Conservation (phyloP, 2,113 vertebrate genomes). For the Marcusenius ussheri region DNA sequence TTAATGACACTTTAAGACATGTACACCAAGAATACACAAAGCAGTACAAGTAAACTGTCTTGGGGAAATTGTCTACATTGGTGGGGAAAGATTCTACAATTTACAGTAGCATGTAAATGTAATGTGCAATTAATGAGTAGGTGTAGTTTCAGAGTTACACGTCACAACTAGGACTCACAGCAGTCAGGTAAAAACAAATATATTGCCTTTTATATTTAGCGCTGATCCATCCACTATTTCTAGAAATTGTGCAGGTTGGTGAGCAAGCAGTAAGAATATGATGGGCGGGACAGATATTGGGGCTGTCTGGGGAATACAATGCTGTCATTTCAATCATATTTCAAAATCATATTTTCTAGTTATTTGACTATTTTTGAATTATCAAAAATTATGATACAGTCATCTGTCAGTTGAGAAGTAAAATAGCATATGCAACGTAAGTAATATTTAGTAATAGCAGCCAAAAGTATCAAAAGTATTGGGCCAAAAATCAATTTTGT, state of each 20-base stretch:
- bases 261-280: no score
- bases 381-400: background rate
- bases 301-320: background rate
- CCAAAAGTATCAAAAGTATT: background rate
- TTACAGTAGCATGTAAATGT: background rate
- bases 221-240: no score
- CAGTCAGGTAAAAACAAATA: background rate
- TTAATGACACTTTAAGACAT: no score
- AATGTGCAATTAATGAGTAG: background rate
- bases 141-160: background rate
- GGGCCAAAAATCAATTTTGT: background rate
- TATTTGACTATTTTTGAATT: background rate
- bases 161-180: background rate
- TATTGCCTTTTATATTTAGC: background rate
- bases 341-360: background rate
- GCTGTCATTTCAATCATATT: background rate
- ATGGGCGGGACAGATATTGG: background rate
- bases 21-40: no score
- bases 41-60: no score
- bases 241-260: no score
- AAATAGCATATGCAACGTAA: background rate
- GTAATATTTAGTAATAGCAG: background rate
- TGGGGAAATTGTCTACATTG: background rate
- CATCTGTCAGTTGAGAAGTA: background rate
- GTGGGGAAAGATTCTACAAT: background rate